Percentiles rank a stretch among this genome's conserved stretches.
Evolutionary conservation across 2,797 vertebrate species (phyloP).

Genomic region (Apodemus agrarius): DNA sequence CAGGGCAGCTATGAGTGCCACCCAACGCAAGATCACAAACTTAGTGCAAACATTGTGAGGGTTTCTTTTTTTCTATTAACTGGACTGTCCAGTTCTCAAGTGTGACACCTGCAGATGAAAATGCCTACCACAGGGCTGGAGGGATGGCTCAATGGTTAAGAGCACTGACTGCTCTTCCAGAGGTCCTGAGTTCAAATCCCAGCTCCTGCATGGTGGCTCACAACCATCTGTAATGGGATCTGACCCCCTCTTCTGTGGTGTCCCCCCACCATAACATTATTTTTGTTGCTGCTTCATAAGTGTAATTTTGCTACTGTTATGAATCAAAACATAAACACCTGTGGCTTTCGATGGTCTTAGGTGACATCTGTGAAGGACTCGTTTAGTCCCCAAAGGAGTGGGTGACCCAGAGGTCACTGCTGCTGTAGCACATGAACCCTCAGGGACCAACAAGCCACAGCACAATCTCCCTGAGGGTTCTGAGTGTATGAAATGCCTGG

Average conservation of each 20-base stretch:
- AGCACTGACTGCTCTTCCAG: no score
- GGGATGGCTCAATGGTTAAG: no score
- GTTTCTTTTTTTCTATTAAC: no score
- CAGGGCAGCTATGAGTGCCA: background rate
- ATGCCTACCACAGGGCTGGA: no score
- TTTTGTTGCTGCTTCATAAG: background rate
- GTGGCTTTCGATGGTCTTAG: background rate
- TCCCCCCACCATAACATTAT: background rate
- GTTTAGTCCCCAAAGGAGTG: background rate
- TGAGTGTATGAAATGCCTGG: background rate
- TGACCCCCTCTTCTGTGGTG: no score
- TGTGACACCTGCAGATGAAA: background rate
- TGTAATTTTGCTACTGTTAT: background rate
- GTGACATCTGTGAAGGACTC: no score
- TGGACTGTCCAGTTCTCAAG: background rate
- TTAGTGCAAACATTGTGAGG: background rate
- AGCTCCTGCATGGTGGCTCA: no score
- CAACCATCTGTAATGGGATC: no score
- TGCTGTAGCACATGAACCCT: background rate
- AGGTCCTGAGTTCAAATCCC: no score
- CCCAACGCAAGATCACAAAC: background rate
- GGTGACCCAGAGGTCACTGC: background rate
- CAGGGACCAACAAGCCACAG: background rate
- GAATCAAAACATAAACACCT: no score
- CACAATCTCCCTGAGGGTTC: background rate